phyloP scores from a whole-genome alignment of 2,797 vertebrate genomes.

The Centroberyx gerrardi region DNA sequence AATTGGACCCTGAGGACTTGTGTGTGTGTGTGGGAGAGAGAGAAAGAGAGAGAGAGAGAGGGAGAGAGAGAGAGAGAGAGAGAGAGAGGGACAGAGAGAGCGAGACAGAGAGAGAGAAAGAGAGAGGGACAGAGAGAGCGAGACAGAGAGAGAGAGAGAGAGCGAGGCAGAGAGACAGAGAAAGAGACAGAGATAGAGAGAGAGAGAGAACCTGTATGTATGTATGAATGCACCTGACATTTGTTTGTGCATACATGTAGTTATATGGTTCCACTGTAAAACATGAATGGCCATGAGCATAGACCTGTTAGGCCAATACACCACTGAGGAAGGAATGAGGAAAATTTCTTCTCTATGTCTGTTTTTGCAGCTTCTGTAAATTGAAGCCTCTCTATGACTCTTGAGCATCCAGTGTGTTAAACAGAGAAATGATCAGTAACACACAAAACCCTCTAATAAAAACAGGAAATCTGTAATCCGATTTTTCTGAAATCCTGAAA shows the following conservation, averaged over 20 bases:
- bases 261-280: not conserved
- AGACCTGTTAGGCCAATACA: too few species aligned
- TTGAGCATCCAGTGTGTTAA: not conserved
- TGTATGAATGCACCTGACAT: not conserved
- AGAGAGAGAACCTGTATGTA: slow-evolving; percentile 1
- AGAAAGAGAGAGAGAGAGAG: too few species aligned
- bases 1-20: slow-evolving; percentile 52
- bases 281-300: too few species aligned
- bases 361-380: not conserved
- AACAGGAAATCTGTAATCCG: slow-evolving; percentile 7
- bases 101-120: not conserved
- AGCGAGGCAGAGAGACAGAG: too few species aligned
- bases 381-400: not conserved
- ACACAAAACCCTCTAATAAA: not conserved
- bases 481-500: slow-evolving; percentile 2
- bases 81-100: not conserved
- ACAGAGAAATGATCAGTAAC: not conserved
- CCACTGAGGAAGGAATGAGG: too few species aligned
- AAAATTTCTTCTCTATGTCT: not conserved
- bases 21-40: not conserved
- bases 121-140: too few species aligned
- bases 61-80: too few species aligned
- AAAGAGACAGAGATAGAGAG: too few species aligned
- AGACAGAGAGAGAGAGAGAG: too few species aligned
- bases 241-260: not conserved